Percentiles rank a stretch among this genome's conserved stretches.
phyloP scores from a whole-genome alignment of 2,797 vertebrate genomes.

The Loriculus beryllinus region DNA sequence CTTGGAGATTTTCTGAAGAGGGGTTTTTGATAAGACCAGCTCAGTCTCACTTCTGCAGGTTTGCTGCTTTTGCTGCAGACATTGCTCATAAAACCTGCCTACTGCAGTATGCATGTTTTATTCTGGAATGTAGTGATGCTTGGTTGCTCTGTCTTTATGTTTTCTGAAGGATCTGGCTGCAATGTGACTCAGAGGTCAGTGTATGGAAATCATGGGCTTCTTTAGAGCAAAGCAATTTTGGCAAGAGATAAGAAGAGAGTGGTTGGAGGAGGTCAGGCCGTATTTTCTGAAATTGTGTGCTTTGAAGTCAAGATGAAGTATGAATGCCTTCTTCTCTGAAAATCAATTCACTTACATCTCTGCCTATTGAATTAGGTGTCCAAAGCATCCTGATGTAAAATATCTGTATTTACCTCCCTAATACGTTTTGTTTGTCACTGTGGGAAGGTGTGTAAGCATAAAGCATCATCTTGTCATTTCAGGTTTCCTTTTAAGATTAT shows the following conservation, averaged over 20 bases:
- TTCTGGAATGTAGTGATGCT: background rate
- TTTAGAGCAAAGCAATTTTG: background rate
- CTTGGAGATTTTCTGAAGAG: background rate
- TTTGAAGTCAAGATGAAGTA: background rate
- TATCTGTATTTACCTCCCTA: background rate
- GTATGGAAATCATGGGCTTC: background rate
- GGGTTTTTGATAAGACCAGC: background rate
- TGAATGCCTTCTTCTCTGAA: background rate
- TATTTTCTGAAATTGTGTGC: background rate
- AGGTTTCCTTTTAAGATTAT: background rate
- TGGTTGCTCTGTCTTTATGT: background rate
- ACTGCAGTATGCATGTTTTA: background rate
- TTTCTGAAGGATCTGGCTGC: background rate
- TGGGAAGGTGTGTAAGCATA: background rate
- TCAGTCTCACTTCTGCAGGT: background rate
- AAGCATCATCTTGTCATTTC: background rate
- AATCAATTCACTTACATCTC: background rate
- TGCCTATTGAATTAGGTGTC: background rate
- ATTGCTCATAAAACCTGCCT: background rate
- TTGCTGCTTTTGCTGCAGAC: background rate
- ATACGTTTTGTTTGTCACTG: background rate
- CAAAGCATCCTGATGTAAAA: background rate
- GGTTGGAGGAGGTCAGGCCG: background rate
- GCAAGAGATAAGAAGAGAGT: background rate
- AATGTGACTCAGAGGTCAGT: background rate